These are phyloP conservation scores for Ctenicera cuprea DNA, from an alignment of 2,888 invertebrate species.

Conservation along the genomic window DNA sequence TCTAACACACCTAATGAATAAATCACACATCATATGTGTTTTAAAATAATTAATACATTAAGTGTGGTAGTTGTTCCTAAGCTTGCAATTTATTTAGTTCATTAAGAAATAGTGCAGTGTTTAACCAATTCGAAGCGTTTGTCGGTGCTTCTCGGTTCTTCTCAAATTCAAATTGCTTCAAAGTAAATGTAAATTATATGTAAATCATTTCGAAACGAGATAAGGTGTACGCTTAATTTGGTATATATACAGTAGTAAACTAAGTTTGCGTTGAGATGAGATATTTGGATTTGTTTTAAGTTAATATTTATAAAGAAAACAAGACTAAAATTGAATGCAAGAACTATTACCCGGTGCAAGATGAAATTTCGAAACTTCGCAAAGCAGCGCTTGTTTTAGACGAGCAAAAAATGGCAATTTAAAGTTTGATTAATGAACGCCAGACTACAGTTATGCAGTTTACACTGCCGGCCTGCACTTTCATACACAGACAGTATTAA, in stretches of 20 bases:
- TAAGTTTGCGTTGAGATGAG: constrained; percentile 52
- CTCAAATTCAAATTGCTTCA: constrained; percentile 43
- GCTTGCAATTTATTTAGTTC: too few relatives aligned
- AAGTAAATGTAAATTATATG: constrained; percentile 45
- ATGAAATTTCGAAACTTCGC: constrained; percentile 64
- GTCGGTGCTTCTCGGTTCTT: constrained; percentile 31
- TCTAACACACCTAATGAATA: too few relatives aligned
- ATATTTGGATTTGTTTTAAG: constrained; percentile 60
- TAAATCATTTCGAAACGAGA: constrained; percentile 49
- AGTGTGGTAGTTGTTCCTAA: too few relatives aligned
- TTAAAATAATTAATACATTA: too few relatives aligned
- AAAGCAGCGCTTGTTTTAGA: constrained; percentile 62
- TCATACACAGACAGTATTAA: constrained; percentile 57
- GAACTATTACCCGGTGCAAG: constrained; percentile 57
- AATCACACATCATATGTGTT: too few relatives aligned
- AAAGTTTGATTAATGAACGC: constrained; percentile 66
- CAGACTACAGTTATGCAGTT: constrained; percentile 64
- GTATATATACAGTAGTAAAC: constrained; percentile 54
- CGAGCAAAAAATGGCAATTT: constrained; percentile 64
- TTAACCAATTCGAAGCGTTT: constrained; percentile 26
- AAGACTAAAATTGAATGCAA: constrained; percentile 58
- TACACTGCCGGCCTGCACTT: constrained; percentile 57
- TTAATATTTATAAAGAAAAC: constrained; percentile 61
- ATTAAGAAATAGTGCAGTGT: not conserved
- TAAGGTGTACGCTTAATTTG: constrained; percentile 51